Evolutionary conservation across 1,140 invertebrate genomes (phyloP).

Genomic region (Magallana ariakensis): DNA sequence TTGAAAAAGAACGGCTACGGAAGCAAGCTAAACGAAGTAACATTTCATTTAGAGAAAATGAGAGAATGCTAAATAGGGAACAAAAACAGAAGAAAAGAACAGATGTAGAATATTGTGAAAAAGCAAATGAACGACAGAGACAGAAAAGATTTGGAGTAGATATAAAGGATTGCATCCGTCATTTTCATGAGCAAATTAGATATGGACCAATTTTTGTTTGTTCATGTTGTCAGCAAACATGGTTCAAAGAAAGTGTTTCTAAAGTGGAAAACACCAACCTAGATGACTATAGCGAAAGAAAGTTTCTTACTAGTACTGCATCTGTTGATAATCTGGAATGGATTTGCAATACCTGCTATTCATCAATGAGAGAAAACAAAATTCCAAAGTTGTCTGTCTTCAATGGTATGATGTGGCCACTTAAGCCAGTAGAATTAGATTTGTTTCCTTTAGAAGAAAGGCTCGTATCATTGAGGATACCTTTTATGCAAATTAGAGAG

Average conservation of each 20-base stretch:
- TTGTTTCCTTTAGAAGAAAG: too few species aligned
- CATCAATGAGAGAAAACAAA: constrained; percentile 10
- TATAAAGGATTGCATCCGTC: constrained; percentile 1
- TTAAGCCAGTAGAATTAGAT: too few species aligned
- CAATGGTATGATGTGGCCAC: too few species aligned
- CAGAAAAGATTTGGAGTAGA: constrained; percentile 10
- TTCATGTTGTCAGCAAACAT: constrained; percentile 44
- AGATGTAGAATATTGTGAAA: not conserved
- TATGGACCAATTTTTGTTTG: constrained; percentile 44
- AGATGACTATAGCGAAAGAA: not conserved
- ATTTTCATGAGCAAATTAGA: constrained; percentile 38
- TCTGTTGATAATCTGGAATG: constrained; percentile 39
- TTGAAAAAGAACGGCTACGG: constrained; percentile 12
- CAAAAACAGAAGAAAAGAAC: not conserved
- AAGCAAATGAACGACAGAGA: constrained; percentile 9
- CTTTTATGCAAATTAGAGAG: too few species aligned
- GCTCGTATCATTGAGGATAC: too few species aligned
- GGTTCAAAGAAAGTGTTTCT: constrained; percentile 15
- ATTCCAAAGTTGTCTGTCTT: too few species aligned
- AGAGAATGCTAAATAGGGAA: not conserved
- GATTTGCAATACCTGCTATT: constrained; percentile 41
- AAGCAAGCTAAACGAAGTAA: constrained; percentile 35
- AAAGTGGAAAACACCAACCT: not conserved
- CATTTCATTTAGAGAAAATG: not conserved
- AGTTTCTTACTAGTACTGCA: not conserved